A percentile compares a stretch with the other conserved stretches of the same genome.
Evolutionary conservation across 1,140 invertebrate species (phyloP).

Genomic region (Drosophila sechellia): DNA sequence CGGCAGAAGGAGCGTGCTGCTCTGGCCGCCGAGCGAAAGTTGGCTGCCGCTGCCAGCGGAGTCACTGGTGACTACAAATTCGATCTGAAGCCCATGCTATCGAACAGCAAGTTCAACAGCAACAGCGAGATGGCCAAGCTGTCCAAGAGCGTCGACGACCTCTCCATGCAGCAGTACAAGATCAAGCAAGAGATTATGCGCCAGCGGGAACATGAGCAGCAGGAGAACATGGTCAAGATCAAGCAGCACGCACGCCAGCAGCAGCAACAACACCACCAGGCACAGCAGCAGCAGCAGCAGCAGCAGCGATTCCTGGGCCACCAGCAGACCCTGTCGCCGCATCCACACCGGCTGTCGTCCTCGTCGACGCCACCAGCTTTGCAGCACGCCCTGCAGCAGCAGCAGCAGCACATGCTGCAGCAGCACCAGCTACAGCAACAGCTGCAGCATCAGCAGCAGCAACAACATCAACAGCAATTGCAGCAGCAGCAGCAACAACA

Average conservation of each 20-base stretch:
- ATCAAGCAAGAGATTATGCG: constrained; percentile 69
- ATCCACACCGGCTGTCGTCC: constrained; percentile 63
- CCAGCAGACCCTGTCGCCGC: constrained; percentile 61
- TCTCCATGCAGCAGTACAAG: constrained; percentile 79
- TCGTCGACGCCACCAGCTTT: constrained; percentile 67
- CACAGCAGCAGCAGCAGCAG: constrained; percentile 66
- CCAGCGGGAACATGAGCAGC: constrained; percentile 74
- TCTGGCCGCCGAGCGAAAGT: constrained; percentile 65
- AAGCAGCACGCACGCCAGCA: constrained; percentile 78
- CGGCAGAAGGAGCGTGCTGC: constrained; percentile 78
- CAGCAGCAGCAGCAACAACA: constrained; percentile 68
- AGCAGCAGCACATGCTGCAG: constrained; percentile 65
- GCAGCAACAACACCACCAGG: constrained; percentile 53
- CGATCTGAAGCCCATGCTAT: constrained; percentile 78
- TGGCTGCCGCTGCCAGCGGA: constrained; percentile 68
- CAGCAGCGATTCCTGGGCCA: constrained; percentile 46
- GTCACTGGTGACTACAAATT: constrained; percentile 69
- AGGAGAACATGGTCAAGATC: constrained; percentile 80
- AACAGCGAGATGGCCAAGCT: constrained; percentile 76
- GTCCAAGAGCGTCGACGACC: constrained; percentile 79
- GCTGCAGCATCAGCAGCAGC: constrained; percentile 57
- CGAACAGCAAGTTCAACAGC: constrained; percentile 76
- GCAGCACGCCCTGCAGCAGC: constrained; percentile 75
- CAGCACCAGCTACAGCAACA: constrained; percentile 59
- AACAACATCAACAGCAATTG: constrained; percentile 60